Evolutionary conservation across 2,888 invertebrate genomes (phyloP).

Genomic region (Pardosa pseudoannulata): DNA sequence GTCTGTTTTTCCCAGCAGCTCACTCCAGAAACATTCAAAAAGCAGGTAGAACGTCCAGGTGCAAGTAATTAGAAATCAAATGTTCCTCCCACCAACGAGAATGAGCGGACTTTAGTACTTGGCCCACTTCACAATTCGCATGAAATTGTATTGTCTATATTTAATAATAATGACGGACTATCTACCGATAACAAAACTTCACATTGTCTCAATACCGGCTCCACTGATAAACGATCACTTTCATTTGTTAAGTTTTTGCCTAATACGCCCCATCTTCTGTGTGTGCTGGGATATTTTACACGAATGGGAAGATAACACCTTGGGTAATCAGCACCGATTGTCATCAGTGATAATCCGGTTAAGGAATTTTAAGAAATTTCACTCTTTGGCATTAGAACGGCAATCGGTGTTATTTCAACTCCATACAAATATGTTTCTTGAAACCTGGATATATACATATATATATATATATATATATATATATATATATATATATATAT

Average conservation of each 20-base stretch:
- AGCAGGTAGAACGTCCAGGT: background rate
- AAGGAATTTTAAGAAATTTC: no score
- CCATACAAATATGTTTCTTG: no score
- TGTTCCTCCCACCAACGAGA: background rate
- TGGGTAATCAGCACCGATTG: background rate
- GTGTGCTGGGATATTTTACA: background rate
- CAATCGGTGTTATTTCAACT: no score
- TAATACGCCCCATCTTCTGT: background rate
- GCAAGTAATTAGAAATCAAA: background rate
- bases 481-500: no score
- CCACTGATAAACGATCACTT: background rate
- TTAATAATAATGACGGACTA: background rate
- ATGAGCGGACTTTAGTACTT: conserved; percentile 6
- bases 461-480: no score
- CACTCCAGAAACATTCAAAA: no score
- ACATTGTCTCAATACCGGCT: background rate
- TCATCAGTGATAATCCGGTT: no score
- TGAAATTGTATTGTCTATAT: background rate
- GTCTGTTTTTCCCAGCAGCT: no score
- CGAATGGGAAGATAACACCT: background rate
- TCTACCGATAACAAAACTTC: background rate
- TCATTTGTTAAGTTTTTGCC: background rate
- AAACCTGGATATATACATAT: no score
- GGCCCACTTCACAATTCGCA: background rate
- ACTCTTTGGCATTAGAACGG: no score